A percentile compares a stretch with the other conserved stretches of the same genome.
Evolutionary conservation across 2,113 vertebrate genomes (phyloP).

Genomic region (Camelus dromedarius): DNA sequence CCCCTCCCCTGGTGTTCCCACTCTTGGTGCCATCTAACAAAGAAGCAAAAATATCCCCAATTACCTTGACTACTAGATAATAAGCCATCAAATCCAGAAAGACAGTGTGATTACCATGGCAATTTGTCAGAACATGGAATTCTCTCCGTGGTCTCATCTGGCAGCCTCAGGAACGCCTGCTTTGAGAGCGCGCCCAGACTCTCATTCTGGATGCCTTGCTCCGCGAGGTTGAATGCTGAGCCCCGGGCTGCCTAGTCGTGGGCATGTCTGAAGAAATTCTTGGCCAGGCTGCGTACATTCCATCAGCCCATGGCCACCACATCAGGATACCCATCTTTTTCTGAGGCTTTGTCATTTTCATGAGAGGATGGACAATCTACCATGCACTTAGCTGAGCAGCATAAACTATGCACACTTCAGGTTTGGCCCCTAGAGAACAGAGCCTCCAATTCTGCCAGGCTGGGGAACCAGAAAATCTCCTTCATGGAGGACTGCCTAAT

Average conservation of each 20-base stretch:
- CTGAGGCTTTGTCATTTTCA: background rate
- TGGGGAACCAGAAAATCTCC: background rate
- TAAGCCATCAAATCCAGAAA: slow-evolving; percentile 15
- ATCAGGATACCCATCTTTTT: background rate
- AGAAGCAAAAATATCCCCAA: slow-evolving; percentile 47
- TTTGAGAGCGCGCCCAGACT: background rate
- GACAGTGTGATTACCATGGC: slow-evolving; percentile 40
- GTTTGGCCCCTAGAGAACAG: background rate
- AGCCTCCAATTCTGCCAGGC: background rate
- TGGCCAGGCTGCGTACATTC: background rate
- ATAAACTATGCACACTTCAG: background rate
- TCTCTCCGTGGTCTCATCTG: background rate
- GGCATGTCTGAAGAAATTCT: background rate
- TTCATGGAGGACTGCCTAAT: background rate
- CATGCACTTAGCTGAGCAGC: background rate
- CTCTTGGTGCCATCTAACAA: background rate
- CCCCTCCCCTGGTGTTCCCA: background rate
- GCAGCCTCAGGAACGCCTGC: background rate
- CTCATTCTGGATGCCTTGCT: background rate
- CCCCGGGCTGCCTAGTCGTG: background rate
- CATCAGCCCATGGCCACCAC: background rate
- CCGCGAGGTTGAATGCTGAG: background rate
- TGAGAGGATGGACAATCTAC: background rate
- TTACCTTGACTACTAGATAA: slow-evolving; percentile 53
- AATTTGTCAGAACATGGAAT: slow-evolving; percentile 2